Evolutionary conservation across 2,113 vertebrate genomes (phyloP).

Genomic region (Corythaeola cristata): DNA sequence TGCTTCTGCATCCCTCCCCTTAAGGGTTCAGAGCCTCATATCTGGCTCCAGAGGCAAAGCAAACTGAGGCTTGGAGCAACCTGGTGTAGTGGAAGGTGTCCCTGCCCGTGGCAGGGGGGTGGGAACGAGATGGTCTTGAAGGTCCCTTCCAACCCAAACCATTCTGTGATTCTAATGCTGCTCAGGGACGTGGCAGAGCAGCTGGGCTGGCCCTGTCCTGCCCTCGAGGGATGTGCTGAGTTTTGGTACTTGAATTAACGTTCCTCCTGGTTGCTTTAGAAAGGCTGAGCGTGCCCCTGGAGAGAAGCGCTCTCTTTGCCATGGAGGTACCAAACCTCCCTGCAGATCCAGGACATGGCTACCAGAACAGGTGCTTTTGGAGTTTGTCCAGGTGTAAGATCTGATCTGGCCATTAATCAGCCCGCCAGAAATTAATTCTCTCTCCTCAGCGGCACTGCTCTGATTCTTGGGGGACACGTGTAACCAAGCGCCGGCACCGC

Average conservation of each 20-base stretch:
- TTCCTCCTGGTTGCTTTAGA: not conserved
- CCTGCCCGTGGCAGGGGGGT: no score
- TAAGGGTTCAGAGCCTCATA: not conserved
- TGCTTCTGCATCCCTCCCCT: not conserved
- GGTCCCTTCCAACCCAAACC: no score
- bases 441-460: not conserved
- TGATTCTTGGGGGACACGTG: not conserved
- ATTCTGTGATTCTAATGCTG: not conserved
- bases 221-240: not conserved
- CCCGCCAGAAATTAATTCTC: not conserved
- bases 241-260: not conserved
- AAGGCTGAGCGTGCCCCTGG: not conserved
- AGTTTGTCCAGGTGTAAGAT: not conserved
- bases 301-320: not conserved
- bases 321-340: not conserved
- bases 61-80: not conserved
- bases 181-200: not conserved
- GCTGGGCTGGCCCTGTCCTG: not conserved
- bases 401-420: not conserved
- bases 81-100: no score
- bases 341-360: not conserved
- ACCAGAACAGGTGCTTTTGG: not conserved
- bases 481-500: not conserved
- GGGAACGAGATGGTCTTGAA: no score
- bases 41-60: not conserved